Evolutionary conservation across 2,888 invertebrate species (phyloP), one percentile per base, ranked within the genome.

Genomic region (Heliconius charithonia): DNA sequence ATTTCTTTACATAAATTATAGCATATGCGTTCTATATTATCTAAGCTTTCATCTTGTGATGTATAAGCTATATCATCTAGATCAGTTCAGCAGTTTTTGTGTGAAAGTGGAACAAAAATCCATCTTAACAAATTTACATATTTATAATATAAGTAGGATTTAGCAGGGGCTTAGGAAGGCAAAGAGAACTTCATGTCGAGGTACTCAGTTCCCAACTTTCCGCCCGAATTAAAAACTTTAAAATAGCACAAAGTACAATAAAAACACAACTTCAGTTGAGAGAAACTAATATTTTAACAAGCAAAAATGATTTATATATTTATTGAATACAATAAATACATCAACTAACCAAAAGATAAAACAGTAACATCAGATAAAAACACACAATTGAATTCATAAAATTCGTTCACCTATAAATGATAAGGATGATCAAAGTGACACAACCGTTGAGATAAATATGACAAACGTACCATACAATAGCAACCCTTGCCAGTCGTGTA

Each of bases 401-500:
- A 56, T 37, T 62, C 41, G 19, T 62, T 51, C n/a, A 56, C 62
- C 67, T 59, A 29, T 3, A 45, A 78, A 59, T 59, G 41, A 62
- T 74, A 51, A 63, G 66, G 32, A 32, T 45, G 56, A 67, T 69
- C 45, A 59, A 74, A 67, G 78, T 27, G 67, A 25, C 62, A 69
- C 37, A 71, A 70, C 9, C 37, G 16, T 67, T 74, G 27, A 27
- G 59, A 69, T 74, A 69, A 69, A 45, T 41, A 72, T 25, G 62
- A 78, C 37, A 75, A 79, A 75, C 62, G 41, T 25, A 66, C 29
- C 51, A 70, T 74, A 82, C 82, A 83, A 82, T 76, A 78, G 78
- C 78, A 80, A 83, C 81, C 82, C 83, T 81, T 79, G 65, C 77
- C 72, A 79, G 80, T 37, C 83, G 69, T 82, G 82, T 81, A 78